phyloP scores from a whole-genome alignment of 2,888 invertebrate species.

The Argynnis bischoffii region DNA sequence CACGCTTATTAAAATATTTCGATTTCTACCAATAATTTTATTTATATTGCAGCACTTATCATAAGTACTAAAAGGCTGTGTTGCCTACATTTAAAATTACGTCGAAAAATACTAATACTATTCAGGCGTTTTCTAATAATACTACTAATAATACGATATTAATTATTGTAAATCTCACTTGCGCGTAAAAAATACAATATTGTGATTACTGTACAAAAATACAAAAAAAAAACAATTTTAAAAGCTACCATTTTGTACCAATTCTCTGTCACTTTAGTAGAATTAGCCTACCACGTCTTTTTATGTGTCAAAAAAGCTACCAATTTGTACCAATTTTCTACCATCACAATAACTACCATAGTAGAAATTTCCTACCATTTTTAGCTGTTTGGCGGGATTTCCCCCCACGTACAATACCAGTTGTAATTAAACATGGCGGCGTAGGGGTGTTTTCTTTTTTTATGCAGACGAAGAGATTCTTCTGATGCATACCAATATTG shows the following conservation, averaged over 20 bases:
- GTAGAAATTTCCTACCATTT: slow-evolving; percentile 6
- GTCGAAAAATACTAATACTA: slow-evolving; percentile 33
- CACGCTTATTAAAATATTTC: slow-evolving; percentile 13
- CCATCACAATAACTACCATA: background rate
- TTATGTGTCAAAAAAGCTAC: background rate
- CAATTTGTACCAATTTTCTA: slow-evolving; percentile 5
- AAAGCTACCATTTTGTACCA: slow-evolving; percentile 20
- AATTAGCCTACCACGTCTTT: background rate
- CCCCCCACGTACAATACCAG: slow-evolving; percentile 68
- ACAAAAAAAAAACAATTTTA: background rate
- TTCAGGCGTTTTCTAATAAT: slow-evolving; percentile 29
- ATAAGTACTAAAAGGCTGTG: slow-evolving; percentile 31
- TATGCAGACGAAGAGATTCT: slow-evolving; percentile 69
- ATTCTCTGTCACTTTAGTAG: background rate
- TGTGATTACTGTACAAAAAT: slow-evolving; percentile 14
- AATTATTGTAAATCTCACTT: slow-evolving; percentile 13
- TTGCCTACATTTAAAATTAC: slow-evolving; percentile 28
- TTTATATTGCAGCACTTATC: slow-evolving; percentile 25
- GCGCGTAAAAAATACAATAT: slow-evolving; percentile 1
- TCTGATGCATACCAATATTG: slow-evolving; percentile 76
- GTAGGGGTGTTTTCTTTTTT: slow-evolving; percentile 74
- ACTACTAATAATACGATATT: slow-evolving; percentile 20
- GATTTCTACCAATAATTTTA: background rate
- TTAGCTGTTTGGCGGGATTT: slow-evolving; percentile 65
- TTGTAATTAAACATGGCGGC: slow-evolving; percentile 66